Evolutionary conservation across 2,113 vertebrate genomes (phyloP).

Genomic region (Ascaphus truei): DNA sequence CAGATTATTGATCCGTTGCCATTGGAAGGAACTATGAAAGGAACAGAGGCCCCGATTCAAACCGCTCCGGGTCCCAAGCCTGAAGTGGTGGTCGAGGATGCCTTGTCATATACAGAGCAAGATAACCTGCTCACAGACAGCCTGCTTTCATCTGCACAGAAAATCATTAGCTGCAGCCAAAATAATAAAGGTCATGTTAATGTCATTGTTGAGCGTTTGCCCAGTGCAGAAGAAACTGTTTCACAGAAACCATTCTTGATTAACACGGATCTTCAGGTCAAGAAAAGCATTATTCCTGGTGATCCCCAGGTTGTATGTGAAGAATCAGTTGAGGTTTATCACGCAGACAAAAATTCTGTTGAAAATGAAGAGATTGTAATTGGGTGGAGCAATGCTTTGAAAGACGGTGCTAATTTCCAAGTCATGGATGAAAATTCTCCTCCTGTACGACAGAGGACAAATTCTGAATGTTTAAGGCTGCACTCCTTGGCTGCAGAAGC

Average conservation of each 20-base stretch:
- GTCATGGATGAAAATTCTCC: conserved; percentile 80
- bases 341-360: conserved; percentile 46
- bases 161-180: conserved; percentile 88
- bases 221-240: conserved; percentile 75
- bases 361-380: conserved; percentile 67
- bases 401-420: conserved; percentile 42
- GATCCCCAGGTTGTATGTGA: conserved; percentile 46
- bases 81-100: conserved; percentile 73
- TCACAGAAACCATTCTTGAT: conserved; percentile 75
- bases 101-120: conserved; percentile 63
- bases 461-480: conserved; percentile 88
- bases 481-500: conserved; percentile 93
- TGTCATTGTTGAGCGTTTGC: conserved; percentile 95
- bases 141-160: conserved; percentile 90
- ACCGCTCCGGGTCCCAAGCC: conserved; percentile 47
- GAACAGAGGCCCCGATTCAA: conserved; percentile 37
- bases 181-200: conserved; percentile 89
- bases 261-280: conserved; percentile 60
- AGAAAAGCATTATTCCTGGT: conserved; percentile 51
- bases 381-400: conserved; percentile 61
- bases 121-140: conserved; percentile 73
- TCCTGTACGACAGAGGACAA: conserved; percentile 84
- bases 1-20: conserved; percentile 61
- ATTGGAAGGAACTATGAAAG: conserved; percentile 39
- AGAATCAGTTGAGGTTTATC: conserved; percentile 43